A percentile compares a stretch with the other conserved stretches of the same genome.
Evolutionary conservation across 2,888 invertebrate species (phyloP).

Genomic region (Andricus curvator): DNA sequence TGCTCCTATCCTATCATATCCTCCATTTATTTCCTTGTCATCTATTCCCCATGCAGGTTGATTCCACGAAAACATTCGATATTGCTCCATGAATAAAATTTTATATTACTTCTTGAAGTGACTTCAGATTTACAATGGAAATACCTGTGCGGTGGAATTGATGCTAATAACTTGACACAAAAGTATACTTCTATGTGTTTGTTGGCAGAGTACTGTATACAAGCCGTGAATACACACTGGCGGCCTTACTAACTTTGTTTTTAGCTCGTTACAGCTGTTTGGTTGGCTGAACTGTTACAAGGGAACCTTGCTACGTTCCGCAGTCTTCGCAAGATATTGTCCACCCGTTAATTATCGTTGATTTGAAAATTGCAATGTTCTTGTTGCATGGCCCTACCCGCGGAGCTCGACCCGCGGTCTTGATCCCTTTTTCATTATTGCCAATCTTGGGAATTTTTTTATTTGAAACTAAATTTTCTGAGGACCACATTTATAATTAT

Average conservation of each 20-base stretch:
- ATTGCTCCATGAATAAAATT: not conserved
- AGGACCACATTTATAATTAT: not conserved
- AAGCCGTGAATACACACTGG: constrained; percentile 59
- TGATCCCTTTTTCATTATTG: not conserved
- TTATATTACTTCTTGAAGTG: constrained; percentile 8
- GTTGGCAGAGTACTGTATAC: constrained; percentile 37
- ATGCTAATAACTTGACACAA: constrained; percentile 9
- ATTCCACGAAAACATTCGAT: not conserved
- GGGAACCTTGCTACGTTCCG: constrained; percentile 79
- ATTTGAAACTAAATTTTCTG: not conserved
- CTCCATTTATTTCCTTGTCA: not conserved
- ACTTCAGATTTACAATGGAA: constrained; percentile 13
- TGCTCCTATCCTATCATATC: constrained; percentile 1
- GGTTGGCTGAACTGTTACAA: constrained; percentile 79
- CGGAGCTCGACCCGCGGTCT: constrained; percentile 67
- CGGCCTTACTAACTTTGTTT: constrained; percentile 76
- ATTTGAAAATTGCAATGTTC: constrained; percentile 74
- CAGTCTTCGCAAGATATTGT: constrained; percentile 76
- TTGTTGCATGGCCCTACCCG: constrained; percentile 77
- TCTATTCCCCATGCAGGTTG: constrained; percentile 23
- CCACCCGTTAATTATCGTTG: constrained; percentile 70
- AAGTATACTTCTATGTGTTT: constrained; percentile 16
- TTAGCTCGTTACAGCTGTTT: constrained; percentile 78
- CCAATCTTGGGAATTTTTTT: not conserved
- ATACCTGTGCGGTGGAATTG: constrained; percentile 25